Conservation (phyloP, 2,797 vertebrate species). For the Phoebastria nigripes region DNA sequence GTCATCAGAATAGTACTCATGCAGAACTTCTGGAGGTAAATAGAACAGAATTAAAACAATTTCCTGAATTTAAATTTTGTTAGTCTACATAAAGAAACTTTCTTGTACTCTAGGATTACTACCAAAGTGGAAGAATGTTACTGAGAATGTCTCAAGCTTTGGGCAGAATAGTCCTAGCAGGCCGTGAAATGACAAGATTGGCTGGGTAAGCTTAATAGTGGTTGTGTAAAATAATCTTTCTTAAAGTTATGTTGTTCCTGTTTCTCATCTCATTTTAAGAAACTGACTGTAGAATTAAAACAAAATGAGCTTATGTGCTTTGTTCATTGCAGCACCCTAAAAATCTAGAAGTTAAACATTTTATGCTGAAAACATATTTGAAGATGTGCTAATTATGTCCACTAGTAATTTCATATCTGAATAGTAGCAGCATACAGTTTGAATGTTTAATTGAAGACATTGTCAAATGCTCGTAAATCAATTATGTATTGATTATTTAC, state of each 20-base stretch:
- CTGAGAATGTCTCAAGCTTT: conserved; percentile 95
- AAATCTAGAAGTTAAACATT: background rate
- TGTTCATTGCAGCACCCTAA: background rate
- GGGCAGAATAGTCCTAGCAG: conserved; percentile 94
- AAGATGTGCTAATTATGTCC: background rate
- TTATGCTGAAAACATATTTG: background rate
- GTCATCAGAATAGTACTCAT: conserved; percentile 87
- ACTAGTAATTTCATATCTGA: background rate
- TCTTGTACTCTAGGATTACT: conserved; percentile 86
- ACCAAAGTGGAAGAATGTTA: conserved; percentile 97
- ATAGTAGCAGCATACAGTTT: background rate
- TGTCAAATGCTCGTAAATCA: background rate
- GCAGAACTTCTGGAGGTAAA: conserved; percentile 92
- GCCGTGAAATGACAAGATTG: conserved; percentile 95
- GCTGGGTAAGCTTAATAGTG: conserved; percentile 83
- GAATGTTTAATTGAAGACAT: background rate
- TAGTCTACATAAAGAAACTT: background rate
- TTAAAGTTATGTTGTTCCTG: background rate
- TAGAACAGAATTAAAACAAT: background rate
- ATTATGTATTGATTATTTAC: background rate
- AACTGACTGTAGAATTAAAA: background rate
- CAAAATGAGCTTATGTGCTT: background rate
- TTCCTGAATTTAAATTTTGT: background rate
- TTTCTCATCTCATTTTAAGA: background rate
- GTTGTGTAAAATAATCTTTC: background rate